Evolutionary conservation across 1,140 invertebrate species (phyloP), one percentile per base, ranked within the genome.

Genomic region (Saccostrea cuccullata): DNA sequence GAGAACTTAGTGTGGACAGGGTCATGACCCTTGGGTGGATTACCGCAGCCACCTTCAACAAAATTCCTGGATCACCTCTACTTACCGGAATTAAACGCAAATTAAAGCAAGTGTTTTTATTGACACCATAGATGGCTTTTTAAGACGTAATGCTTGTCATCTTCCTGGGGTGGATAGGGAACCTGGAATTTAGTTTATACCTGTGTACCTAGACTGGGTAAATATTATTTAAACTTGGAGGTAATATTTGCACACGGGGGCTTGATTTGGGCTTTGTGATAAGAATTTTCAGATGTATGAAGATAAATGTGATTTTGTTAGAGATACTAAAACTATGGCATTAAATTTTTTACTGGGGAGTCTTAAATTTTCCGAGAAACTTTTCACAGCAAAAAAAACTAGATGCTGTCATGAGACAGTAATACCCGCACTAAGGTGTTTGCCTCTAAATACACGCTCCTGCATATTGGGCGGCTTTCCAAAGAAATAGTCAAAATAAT

Each of bases 31-130:
- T 12, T 77, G 26, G 70, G 70, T 77, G 26, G 70, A 77, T 77
- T 77, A 77, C 26, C 26, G 26, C 26, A 30, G 23, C 70, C 70
- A 77, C 70, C 70, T 77, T 77, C 70, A 77, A 77, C 70, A 77
- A 77, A 77, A 77, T 77, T 77, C 70, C 70, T 77, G 23, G 23
- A 77, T 77, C 70, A 77, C 70, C 70, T 77, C 70, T 77, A 23
- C 70, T 77, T 36, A 11, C 70, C 70, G 70, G 70, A 77, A 77
- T 77, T 77, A 77, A 40, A 77, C 70, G 8, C 30, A 26, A 77
- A 77, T 77, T 77, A 77, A 77, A 17, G 70, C 70, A 77, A 77
- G 70, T 77, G 70, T 77, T 77, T 73, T 77, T 77, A 77, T 77
- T 77, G 70, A 77, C 70, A 77, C 70, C 70, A 5, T 77, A 77